Evolutionary conservation across 2,113 vertebrate species (phyloP).

Genomic region (Ploceus nigricollis): DNA sequence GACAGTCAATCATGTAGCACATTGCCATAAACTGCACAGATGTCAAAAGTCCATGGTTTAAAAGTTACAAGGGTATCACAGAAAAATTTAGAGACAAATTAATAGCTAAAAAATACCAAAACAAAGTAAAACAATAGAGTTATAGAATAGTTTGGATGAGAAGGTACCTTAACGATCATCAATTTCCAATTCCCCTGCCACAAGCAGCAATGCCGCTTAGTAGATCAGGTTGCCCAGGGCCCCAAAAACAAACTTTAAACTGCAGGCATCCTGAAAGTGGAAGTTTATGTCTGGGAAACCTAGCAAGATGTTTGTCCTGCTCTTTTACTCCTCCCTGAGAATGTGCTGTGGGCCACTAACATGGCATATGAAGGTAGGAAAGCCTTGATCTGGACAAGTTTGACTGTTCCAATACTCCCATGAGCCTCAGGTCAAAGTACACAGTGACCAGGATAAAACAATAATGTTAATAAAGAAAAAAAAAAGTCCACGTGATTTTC

Average conservation of each 20-base stretch:
- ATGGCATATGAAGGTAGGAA: not conserved
- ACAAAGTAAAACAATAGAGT: not conserved
- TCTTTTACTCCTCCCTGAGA: not conserved
- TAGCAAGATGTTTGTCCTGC: not conserved
- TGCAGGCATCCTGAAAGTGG: not conserved
- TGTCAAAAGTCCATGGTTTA: not conserved
- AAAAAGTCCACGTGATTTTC: not conserved
- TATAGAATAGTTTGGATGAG: not conserved
- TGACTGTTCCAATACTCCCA: not conserved
- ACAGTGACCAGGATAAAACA: not conserved
- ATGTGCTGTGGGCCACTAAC: accelerated
- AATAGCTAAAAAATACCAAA: not conserved
- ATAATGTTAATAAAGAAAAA: not conserved
- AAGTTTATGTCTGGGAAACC: not conserved
- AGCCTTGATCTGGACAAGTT: not conserved
- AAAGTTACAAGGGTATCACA: not conserved
- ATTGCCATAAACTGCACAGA: not conserved
- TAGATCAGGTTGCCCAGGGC: not conserved
- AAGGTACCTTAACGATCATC: not conserved
- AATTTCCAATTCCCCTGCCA: not conserved
- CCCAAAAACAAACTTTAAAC: not conserved
- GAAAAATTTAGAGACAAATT: not conserved
- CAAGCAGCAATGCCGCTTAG: not conserved
- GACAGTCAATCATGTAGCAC: not conserved
- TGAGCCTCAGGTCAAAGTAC: not conserved